Evolutionary conservation across 2,888 invertebrate genomes (phyloP).

Genomic region (Dryomyza anilis): DNA sequence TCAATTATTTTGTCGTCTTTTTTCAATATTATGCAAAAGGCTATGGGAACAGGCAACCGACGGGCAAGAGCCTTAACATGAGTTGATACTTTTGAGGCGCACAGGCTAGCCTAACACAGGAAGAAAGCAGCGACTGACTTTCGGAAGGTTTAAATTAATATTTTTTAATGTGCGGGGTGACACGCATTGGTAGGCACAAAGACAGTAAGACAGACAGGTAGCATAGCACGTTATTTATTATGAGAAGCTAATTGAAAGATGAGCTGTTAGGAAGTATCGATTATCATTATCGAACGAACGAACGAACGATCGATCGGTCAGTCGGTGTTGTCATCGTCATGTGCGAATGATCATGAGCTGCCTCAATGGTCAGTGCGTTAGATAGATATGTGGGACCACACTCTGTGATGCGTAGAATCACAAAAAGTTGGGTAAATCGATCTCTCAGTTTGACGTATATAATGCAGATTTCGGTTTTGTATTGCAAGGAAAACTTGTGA

Average conservation of each 20-base stretch:
- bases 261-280: constrained; percentile 25
- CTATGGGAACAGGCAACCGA: constrained; percentile 21
- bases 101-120: not conserved
- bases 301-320: too few relatives aligned
- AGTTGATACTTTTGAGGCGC: constrained; percentile 7
- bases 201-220: not conserved
- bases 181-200: too few relatives aligned
- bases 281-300: constrained; percentile 21
- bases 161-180: not conserved
- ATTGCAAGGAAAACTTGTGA: not conserved
- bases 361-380: too few relatives aligned
- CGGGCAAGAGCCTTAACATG: too few relatives aligned
- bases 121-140: not conserved
- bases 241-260: constrained; percentile 19
- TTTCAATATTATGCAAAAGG: constrained; percentile 19
- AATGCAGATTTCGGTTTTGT: too few relatives aligned
- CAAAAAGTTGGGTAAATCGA: not conserved
- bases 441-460: not conserved
- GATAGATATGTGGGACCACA: too few relatives aligned
- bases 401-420: not conserved
- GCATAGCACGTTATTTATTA: constrained; percentile 5
- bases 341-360: too few relatives aligned
- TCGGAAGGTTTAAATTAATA: constrained; percentile 14
- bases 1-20: constrained; percentile 15
- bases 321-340: constrained; percentile 1